Evolutionary conservation across 2,113 vertebrate genomes (phyloP).

Genomic region (pig (Sus scrofa)): T2T-Sscrofa CM000814.6:132565501-132566000

Average conservation of each 20-base stretch:
- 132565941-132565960: neutral
- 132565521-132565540: neutral
- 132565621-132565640: neutral
- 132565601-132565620: neutral
- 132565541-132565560: neutral
- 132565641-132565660: neutral
- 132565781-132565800: neutral
- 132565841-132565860: neutral
- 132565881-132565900: neutral
- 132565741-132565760: conserved; percentile 93
- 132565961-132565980: neutral
- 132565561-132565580: neutral
- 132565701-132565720: conserved; percentile 94
- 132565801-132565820: accelerated
- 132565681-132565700: conserved; percentile 90
- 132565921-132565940: neutral
- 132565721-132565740: conserved; percentile 91
- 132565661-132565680: conserved; percentile 88
- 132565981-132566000: neutral
- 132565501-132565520: neutral
- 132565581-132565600: neutral
- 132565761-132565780: conserved; percentile 86
- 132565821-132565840: neutral
- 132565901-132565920: neutral
- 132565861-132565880: neutral